Evolutionary conservation across 53 echinoderm and acorn worm genomes (phyloP), one percentile per base, ranked within the genome.

Genomic region (Echinometra lucunter): DNA sequence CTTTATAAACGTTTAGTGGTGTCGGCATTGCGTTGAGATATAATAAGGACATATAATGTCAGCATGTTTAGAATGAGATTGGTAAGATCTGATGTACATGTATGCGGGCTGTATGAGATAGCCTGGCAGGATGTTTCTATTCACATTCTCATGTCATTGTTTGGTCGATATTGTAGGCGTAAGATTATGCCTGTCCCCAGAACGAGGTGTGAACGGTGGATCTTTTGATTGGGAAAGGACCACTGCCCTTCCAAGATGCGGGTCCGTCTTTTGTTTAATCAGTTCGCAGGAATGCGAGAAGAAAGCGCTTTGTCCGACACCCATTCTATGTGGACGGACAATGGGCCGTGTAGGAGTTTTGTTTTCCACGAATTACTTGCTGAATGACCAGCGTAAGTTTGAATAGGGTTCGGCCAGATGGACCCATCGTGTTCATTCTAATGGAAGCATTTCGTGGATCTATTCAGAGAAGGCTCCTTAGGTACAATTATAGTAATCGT

Each of bases 121-220:
- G 8, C 85, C n/a, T 49, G 49, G 17, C 90, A 90, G 91, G 91
- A 91, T 91, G 91, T 67, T 21, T 45, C 37, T 42, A 69, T 70
- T 91, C 91, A 66, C 91, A 91, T 91, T 91, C 70, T 67, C 25
- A 91, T 69, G 67, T 13, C 9, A 91, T 91, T 91, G 91, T 91
- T 91, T 91, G 91, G 23, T 91, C 66, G 63, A 67, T 91, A 67
- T 58, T 45, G 63, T 58, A 60, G 58, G 58, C 60, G 66, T 58
- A 60, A 91, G 91, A 91, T 91, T 69, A 91, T 28, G 28, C 23
- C 45, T 2, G 25, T 70, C 91, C 66, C 45, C 72, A 16, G 60
- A 92, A 92, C 58, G 57, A 78, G 75, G 92, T 92, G 92, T 58
- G 92, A 92, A 92, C 57, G 92, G 92, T 23, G 34, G 23, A 75